Base-by-base conservation (phyloP, 37 sponge, comb jelly and placozoan species). In the Mnemiopsis leidyi region DNA sequence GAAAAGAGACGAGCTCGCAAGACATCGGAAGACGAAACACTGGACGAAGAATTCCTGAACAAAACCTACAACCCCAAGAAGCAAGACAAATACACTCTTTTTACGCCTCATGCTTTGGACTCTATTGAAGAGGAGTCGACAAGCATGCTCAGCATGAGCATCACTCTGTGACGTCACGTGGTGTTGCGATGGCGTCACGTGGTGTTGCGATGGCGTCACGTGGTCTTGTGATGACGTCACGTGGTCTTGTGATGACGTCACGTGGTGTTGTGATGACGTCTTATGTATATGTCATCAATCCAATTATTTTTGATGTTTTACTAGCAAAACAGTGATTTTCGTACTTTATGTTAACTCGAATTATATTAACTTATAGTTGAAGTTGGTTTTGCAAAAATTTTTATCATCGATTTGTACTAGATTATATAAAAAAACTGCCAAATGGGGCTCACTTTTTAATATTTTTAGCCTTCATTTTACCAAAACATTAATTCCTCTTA, bases 11-110 rank as follows among this genome's bases (percentile, higher is more conserved):
- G 79, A 77, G 32, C 26, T 34, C 79, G 79, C 36, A 77, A 77
- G 36, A 13, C 79, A 26, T 77, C 79, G 36, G 79, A 77, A 16
- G 79, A 77, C 36, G 32, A 31, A 28, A 77, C 32, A 31, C 79
- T 77, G 2, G 79, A 77, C 79, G 79, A 77, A 32, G 79, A 77
- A 34, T 77, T 77, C 79, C 79, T 77, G 20, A 77, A 31, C 32
- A 77, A 77, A 34, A 77, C 79, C 18, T 77, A 77, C 36, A 77
- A 77, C 79, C 79, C 79, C 3, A 16, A 9, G 0, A 77, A 77
- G 35, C 79, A 77, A 36, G 79, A 77, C 36, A 77, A 77, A 34
- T 77, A 31, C 79, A 77, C 79, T 33, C 79, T 31, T 20, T 77
- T 77, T 32, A 77, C 79, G 26, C 79, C 79, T 34, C 26, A 77